Evolutionary conservation across 2,888 invertebrate species (phyloP).

Genomic region (Plutella xylostella): DNA sequence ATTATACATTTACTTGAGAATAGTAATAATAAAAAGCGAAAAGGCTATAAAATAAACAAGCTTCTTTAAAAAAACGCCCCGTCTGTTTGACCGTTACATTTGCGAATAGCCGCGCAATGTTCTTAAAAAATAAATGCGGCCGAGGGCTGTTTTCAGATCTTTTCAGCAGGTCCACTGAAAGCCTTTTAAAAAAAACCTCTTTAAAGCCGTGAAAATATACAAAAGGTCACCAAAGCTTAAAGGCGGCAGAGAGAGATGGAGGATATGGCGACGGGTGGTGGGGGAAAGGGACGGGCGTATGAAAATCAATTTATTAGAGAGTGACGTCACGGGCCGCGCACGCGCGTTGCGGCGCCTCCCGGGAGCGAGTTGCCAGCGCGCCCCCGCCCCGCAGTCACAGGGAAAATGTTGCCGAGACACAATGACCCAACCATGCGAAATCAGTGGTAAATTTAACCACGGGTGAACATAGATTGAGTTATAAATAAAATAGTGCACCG

Average conservation of each 20-base stretch:
- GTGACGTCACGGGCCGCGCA: constrained; percentile 65
- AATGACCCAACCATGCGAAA: too few species aligned
- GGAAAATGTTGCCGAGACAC: constrained; percentile 19
- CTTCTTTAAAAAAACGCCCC: too few species aligned
- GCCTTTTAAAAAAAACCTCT: constrained; percentile 41
- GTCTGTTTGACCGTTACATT: neutral
- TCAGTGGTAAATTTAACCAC: too few species aligned
- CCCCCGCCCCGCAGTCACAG: too few species aligned
- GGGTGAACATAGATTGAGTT: too few species aligned
- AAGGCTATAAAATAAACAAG: too few species aligned
- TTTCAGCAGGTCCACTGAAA: constrained; percentile 52
- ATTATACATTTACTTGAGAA: too few species aligned
- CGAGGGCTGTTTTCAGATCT: constrained; percentile 40
- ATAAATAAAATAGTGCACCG: too few species aligned
- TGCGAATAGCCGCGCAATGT: neutral
- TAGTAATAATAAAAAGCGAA: too few species aligned
- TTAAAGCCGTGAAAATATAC: constrained; percentile 53
- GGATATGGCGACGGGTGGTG: constrained; percentile 20
- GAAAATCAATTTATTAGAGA: constrained; percentile 70
- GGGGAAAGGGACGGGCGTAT: constrained; percentile 38
- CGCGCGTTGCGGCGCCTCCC: constrained; percentile 46
- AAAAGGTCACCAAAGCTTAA: constrained; percentile 60
- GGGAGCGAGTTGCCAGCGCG: constrained; percentile 48
- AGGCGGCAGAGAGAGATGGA: constrained; percentile 38
- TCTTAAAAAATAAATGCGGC: constrained; percentile 16